Percentiles rank a stretch among this genome's conserved stretches.
Evolutionary conservation across 1,140 invertebrate species (phyloP).

Genomic region (Drosophila seguyi): DNA sequence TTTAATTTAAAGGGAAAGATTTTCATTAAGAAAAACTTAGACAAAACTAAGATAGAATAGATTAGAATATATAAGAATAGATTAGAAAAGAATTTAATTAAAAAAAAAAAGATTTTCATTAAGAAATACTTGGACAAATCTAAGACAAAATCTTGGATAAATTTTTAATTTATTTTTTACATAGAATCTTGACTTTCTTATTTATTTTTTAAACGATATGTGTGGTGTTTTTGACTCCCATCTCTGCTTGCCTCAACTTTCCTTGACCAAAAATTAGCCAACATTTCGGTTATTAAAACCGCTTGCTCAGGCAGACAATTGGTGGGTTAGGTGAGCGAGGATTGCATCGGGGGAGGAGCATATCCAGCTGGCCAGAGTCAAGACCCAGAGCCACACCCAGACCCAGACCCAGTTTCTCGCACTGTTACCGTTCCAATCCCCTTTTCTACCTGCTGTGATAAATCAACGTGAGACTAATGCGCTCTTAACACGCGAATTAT

Average conservation of each 20-base stretch:
- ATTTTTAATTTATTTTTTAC: neutral
- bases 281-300: conserved; percentile 80
- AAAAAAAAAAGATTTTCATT: neutral
- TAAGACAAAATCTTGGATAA: neutral
- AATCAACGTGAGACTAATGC: conserved; percentile 84
- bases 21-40: neutral
- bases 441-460: conserved; percentile 76
- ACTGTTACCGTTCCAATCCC: conserved; percentile 27
- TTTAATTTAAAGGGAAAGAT: neutral
- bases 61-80: no score
- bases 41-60: neutral
- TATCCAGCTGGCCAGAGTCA: conserved; percentile 34
- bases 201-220: no score
- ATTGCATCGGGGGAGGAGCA: conserved; percentile 5
- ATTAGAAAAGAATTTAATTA: neutral
- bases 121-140: neutral
- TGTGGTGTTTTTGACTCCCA: conserved; percentile 7
- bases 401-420: conserved; percentile 73
- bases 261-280: conserved; percentile 58
- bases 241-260: conserved; percentile 47
- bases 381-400: conserved; percentile 29
- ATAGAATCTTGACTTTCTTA: neutral
- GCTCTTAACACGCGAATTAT: conserved; percentile 84
- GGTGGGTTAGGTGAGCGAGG: conserved; percentile 14
- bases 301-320: conserved; percentile 31